Conservation (phyloP, 2,888 invertebrate genomes). For the Cheilosia grossa region DNA sequence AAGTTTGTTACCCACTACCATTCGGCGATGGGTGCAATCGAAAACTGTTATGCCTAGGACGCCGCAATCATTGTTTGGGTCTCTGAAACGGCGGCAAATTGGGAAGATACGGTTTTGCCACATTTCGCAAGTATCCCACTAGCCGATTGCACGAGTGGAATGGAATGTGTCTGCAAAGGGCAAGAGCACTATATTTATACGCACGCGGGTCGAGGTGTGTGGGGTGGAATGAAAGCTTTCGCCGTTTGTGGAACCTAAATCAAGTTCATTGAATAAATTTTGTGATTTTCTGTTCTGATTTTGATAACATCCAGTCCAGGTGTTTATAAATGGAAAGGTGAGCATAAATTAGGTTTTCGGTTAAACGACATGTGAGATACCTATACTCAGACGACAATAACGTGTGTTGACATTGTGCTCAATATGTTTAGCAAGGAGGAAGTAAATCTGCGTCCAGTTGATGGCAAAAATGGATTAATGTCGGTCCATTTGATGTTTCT, state of each 20-base stretch:
- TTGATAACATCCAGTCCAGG: constrained; percentile 6
- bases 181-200: neutral
- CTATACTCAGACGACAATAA: neutral
- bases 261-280: constrained; percentile 41
- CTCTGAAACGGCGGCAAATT: constrained; percentile 51
- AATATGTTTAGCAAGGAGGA: constrained; percentile 1
- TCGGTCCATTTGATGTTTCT: too few species aligned
- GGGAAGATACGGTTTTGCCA: neutral
- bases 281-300: neutral
- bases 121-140: constrained; percentile 16
- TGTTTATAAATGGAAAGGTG: neutral
- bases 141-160: constrained; percentile 30
- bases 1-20: constrained; percentile 33
- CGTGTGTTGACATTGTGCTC: constrained; percentile 23
- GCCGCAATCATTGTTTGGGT: constrained; percentile 60
- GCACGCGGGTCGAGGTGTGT: neutral
- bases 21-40: constrained; percentile 42
- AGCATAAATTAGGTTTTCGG: constrained; percentile 15
- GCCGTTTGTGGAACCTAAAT: constrained; percentile 47
- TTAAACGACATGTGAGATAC: constrained; percentile 1
- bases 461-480: neutral
- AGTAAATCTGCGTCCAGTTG: neutral
- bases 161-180: constrained; percentile 47
- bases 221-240: constrained; percentile 54
- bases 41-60: constrained; percentile 63